A percentile compares a stretch with the other conserved stretches of the same genome.
These are phyloP conservation scores for Ochropleura plecta DNA, from an alignment of 2,888 invertebrate species.

Conservation along the genomic window DNA sequence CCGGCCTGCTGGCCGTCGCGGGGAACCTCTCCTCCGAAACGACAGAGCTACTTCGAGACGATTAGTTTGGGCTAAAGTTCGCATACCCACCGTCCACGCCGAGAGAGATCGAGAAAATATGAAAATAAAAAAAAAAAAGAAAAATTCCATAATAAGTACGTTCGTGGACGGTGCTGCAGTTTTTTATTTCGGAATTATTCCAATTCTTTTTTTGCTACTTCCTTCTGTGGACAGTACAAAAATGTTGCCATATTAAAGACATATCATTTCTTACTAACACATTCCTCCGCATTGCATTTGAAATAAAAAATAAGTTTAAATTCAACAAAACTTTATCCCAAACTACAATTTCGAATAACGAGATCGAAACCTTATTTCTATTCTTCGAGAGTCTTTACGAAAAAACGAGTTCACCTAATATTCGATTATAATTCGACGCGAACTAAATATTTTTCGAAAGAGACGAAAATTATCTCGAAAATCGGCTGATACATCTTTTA, in stretches of 20 bases:
- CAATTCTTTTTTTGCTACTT: conserved; percentile 41
- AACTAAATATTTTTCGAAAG: conserved; percentile 58
- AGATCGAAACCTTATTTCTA: conserved; percentile 22
- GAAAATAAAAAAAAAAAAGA: conserved; percentile 33
- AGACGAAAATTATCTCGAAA: conserved; percentile 32
- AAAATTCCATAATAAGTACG: conserved; percentile 3
- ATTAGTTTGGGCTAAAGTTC: conserved; percentile 69
- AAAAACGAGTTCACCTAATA: conserved; percentile 60
- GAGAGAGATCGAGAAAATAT: conserved; percentile 17
- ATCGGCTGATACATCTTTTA: conserved; percentile 42
- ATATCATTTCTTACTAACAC: conserved; percentile 86
- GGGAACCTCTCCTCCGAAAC: conserved; percentile 78
- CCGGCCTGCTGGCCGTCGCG: conserved; percentile 78
- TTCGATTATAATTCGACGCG: conserved; percentile 64
- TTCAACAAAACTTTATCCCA: conserved; percentile 55
- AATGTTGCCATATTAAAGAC: conserved; percentile 86
- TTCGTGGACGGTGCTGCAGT: conserved; percentile 15
- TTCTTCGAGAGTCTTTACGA: conserved; percentile 31
- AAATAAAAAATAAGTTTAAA: conserved; percentile 39
- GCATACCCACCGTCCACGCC: conserved; percentile 20
- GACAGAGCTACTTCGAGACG: conserved; percentile 80
- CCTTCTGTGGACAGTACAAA: conserved; percentile 74
- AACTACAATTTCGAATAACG: conserved; percentile 59
- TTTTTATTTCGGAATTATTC: conserved; percentile 31
- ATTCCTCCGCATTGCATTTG: conserved; percentile 76